A percentile compares a stretch with the other conserved stretches of the same genome.
These are phyloP conservation scores for Thymelicus lineola DNA, from an alignment of 2,888 invertebrate genomes.

Conservation along the genomic window DNA sequence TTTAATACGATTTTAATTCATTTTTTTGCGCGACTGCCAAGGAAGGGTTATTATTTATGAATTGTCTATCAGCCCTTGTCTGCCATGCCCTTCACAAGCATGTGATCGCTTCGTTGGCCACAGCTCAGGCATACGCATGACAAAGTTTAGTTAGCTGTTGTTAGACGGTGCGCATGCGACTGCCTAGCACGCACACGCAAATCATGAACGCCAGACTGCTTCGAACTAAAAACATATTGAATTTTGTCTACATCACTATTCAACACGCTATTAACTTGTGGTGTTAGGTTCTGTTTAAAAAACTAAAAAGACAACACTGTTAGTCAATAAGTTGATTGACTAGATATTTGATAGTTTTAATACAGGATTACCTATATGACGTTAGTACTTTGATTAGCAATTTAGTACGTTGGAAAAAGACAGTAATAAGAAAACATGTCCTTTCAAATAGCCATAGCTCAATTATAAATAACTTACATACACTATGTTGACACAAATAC, in stretches of 20 bases:
- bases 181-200: constrained; percentile 31
- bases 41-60: too few species aligned
- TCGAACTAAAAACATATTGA: constrained; percentile 27
- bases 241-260: constrained; percentile 22
- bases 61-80: constrained; percentile 22
- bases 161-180: constrained; percentile 32
- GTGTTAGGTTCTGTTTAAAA: neutral
- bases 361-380: too few species aligned
- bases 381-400: too few species aligned
- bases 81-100: constrained; percentile 31
- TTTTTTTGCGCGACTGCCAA: too few species aligned
- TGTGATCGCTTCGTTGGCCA: constrained; percentile 25
- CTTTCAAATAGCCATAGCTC: too few species aligned
- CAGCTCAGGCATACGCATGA: constrained; percentile 9
- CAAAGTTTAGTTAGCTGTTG: constrained; percentile 13
- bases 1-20: neutral
- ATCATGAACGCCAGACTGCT: constrained; percentile 26
- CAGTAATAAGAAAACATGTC: too few species aligned
- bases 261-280: neutral
- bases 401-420: too few species aligned
- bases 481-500: neutral
- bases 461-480: neutral
- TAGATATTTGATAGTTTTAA: too few species aligned
- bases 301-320: neutral
- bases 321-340: too few species aligned